These are phyloP conservation scores for Polyommatus iphigenia DNA, from an alignment of 2,888 invertebrate species.

Conservation along the genomic window DNA sequence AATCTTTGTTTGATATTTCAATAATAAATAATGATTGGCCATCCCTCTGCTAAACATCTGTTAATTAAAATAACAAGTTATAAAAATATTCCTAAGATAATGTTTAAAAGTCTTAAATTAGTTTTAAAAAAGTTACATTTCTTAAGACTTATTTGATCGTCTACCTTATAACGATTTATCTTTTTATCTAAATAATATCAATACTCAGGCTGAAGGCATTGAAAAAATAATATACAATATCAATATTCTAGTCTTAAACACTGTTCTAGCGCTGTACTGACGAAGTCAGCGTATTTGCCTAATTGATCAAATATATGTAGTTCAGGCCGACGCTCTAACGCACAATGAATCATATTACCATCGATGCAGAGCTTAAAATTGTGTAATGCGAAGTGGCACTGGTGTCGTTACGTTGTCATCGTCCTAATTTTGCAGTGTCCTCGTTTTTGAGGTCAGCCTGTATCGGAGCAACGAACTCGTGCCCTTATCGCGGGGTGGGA, in stretches of 20 bases:
- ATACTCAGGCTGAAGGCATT: conserved; percentile 6
- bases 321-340: conserved; percentile 50
- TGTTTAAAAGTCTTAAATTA: too few relatives aligned
- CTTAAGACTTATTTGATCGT: too few relatives aligned
- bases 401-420: conserved; percentile 77
- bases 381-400: conserved; percentile 59
- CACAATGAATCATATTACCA: conserved; percentile 50
- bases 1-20: too few relatives aligned
- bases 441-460: conserved; percentile 86
- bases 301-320: conserved; percentile 80
- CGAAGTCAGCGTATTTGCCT: conserved; percentile 78
- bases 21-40: too few relatives aligned
- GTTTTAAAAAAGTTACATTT: too few relatives aligned
- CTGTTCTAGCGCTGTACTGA: conserved; percentile 66
- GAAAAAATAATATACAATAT: conserved; percentile 50
- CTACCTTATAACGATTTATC: too few relatives aligned
- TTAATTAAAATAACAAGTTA: too few relatives aligned
- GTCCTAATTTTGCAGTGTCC: conserved; percentile 84
- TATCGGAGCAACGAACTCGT: conserved; percentile 80
- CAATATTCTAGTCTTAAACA: conserved; percentile 68
- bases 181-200: not conserved
- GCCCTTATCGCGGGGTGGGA: conserved; percentile 75
- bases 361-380: conserved; percentile 55
- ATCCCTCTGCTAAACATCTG: too few relatives aligned
- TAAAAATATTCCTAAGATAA: too few relatives aligned